Evolutionary conservation across 1,140 invertebrate species (phyloP).

Genomic region (Harpegnathos saltator): DNA sequence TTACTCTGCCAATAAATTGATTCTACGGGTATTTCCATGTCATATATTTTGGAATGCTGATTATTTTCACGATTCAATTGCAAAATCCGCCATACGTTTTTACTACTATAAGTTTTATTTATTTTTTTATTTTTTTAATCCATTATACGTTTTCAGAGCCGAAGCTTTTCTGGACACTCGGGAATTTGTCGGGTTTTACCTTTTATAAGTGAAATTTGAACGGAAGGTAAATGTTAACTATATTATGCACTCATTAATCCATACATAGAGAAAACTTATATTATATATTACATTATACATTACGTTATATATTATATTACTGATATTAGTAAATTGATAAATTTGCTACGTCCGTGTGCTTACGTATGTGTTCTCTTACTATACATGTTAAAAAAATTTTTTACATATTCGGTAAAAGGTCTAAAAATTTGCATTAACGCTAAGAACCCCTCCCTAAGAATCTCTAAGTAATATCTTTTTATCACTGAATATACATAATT

Average conservation of each 20-base stretch:
- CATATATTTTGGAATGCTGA: no score
- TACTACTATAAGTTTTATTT: no score
- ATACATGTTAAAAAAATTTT: conserved; percentile 28
- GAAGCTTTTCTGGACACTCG: conserved; percentile 30
- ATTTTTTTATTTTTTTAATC: no score
- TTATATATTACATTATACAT: conserved; percentile 47
- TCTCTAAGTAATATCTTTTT: conserved; percentile 13
- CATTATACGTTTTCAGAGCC: conserved; percentile 4
- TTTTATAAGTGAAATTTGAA: conserved; percentile 64
- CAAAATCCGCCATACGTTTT: no score
- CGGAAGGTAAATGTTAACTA: neutral
- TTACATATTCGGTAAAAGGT: conserved; percentile 10
- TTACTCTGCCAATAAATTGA: no score
- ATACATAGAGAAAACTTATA: neutral
- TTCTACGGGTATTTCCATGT: no score
- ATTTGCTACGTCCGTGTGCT: neutral
- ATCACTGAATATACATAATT: neutral
- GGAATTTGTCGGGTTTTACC: no score
- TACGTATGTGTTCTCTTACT: neutral
- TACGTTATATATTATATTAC: neutral
- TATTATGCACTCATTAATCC: neutral
- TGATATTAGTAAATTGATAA: conserved; percentile 11
- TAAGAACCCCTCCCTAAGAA: neutral
- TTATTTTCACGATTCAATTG: no score
- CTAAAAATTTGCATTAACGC: neutral